Conservation (phyloP, 1,140 invertebrate species). For the Pseudomyrmex cubaensis region DNA sequence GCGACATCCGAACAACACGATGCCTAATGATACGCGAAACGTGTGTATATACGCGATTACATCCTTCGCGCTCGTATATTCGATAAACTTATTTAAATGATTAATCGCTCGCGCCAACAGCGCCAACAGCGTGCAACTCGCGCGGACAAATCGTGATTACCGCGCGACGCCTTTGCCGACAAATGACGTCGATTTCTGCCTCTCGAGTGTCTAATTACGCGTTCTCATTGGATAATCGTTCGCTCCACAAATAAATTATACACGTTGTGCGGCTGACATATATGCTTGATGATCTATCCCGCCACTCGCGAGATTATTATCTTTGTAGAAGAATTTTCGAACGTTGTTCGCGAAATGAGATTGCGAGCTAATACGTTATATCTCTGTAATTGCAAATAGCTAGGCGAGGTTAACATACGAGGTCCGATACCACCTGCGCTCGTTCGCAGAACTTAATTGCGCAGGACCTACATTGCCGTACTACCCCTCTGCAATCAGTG, state of each 20-base stretch:
- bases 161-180: conserved; percentile 28
- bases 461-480: conserved; percentile 58
- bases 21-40: conserved; percentile 5
- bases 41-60: neutral
- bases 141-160: conserved; percentile 10
- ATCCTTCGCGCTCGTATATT: conserved; percentile 3
- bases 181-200: conserved; percentile 17
- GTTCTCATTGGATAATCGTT: conserved; percentile 44
- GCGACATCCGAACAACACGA: conserved; percentile 8
- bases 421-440: conserved; percentile 58
- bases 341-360: conserved; percentile 24
- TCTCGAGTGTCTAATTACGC: conserved; percentile 35
- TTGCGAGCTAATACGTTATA: conserved; percentile 29
- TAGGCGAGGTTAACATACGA: conserved; percentile 48
- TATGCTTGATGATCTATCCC: conserved; percentile 18
- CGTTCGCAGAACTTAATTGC: conserved; percentile 69
- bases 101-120: conserved; percentile 5
- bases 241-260: conserved; percentile 25
- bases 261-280: neutral
- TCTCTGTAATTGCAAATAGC: conserved; percentile 47
- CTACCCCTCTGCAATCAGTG: conserved; percentile 59
- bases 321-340: neutral
- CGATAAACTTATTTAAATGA: conserved; percentile 48
- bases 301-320: conserved; percentile 39
- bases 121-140: conserved; percentile 5